Evolutionary conservation across 2,113 vertebrate genomes (phyloP).

Genomic region (Suncus etruscus): DNA sequence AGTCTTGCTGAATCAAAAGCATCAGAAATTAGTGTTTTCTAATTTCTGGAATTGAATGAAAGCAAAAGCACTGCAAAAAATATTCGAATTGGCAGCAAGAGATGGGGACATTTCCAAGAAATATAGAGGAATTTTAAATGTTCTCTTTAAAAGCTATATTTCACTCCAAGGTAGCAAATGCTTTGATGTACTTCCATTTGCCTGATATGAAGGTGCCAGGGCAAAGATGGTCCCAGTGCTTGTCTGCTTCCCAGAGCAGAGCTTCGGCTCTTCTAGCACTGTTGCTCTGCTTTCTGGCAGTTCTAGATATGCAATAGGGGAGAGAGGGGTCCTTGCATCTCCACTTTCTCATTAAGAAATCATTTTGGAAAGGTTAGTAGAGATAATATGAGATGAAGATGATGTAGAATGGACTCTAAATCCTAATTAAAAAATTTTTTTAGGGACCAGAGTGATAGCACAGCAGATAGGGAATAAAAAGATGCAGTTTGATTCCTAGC

Average conservation of each 20-base stretch:
- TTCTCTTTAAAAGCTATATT: not conserved
- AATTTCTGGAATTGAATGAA: not conserved
- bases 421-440: too few species aligned
- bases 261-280: too few species aligned
- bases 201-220: not conserved
- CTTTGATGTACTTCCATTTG: not conserved
- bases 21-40: not conserved
- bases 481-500: too few species aligned
- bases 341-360: not conserved
- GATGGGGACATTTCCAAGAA: not conserved
- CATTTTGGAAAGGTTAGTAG: not conserved
- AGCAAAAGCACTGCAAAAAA: not conserved
- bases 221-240: not conserved
- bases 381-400: not conserved
- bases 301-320: not conserved
- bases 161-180: not conserved
- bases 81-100: not conserved
- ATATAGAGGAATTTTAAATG: not conserved
- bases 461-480: too few species aligned
- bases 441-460: too few species aligned
- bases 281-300: too few species aligned
- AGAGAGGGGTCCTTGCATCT: not conserved
- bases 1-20: not conserved
- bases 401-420: not conserved
- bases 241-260: not conserved